Base-by-base conservation (phyloP, 64 coral and sea anemone species). In the Cladopsammia gracilis region DNA sequence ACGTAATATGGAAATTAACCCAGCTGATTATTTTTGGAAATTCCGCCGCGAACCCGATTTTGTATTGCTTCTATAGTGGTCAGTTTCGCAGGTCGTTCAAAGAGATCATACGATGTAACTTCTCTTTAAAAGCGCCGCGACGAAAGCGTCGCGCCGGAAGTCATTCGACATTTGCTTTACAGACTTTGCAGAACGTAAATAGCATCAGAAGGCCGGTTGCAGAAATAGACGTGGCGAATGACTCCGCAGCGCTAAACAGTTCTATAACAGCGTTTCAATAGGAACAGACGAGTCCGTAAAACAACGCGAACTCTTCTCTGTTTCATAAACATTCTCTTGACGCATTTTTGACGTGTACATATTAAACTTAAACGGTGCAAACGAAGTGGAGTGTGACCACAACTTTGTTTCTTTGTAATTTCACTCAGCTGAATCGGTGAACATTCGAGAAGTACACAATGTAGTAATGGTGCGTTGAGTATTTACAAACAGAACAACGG, bases 51-150 rank as follows among this genome's bases (percentile, higher is more conserved):
- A 97, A 97, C 48, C 96, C 95, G 12, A 88, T 93, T 23, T 78
- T 96, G 9, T 96, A 96, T 47, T 96, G 95, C 67, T 96, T 96
- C 61, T 94, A 94, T 60, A 94, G 92, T 14, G 92, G 82, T 23
- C 92, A 97, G 64, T 97, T 97, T 83, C 66, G 96, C 43, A 65
- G 88, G 46, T 89, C 96, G 3, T 97, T 97, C 82, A 97, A 94
- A 62, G 92, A 90, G 46, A 91, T 97, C 48, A 78, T 94, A 5
- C 85, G 54, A 12, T 97, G 96, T 69, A 86, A 94, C 62, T 97
- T 84, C n/a, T 10, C 62, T 66, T 23, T 84, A 6, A 15, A 75
- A n/a, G 16, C 18, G 1, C 10, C 44, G 15, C 43, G 72, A 75
- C 43, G 46, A 3, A 75, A 75, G 19, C 48, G 7, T 45, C 79